Evolutionary conservation across 1,140 invertebrate genomes (phyloP), one percentile per base, ranked within the genome.

Genomic region (Drosophila rufa): DNA sequence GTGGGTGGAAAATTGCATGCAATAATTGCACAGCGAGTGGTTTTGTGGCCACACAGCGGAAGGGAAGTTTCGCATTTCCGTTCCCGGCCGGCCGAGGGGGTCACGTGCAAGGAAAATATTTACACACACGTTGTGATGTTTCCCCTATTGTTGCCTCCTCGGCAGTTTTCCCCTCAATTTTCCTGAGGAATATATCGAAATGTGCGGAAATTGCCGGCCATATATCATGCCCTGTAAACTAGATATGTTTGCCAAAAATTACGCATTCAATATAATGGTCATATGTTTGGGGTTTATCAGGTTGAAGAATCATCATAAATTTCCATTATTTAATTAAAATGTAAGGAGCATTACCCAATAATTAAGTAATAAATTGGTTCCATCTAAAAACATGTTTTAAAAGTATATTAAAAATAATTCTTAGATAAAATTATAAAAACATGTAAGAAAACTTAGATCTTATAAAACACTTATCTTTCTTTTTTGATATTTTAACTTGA

Each of bases 11-110:
- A 85, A 85, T 65, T 86, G 82, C 82, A 85, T 82, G 68, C 69
- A 82, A 79, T 84, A 85, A 84, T 85, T 84, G 82, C 78, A 74
- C 62, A 81, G 82, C 78, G 62, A 84, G 50, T 64, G 71, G 82
- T 79, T 80, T 84, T 73, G 69, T 73, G 69, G 67, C 69, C 70
- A 51, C 58, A 48, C 69, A 50, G 53, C 55, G 55, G 56, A 65
- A 68, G 69, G 55, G 64, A 73, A 73, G 59, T 82, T 62, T 59
- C 64, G 78, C 82, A 81, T 85, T 84, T 84, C 82, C 82, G 82
- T 40, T 57, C 30, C 69, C 38, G 6, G 3, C 17, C 33, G 50
- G 3, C 12, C 4, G 17, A 30, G 33, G 33, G 59, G 48, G 57
- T 43, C 78, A 81, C 82, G 82, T 85, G 82, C 73, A 84, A 64